Evolutionary conservation across 2,888 invertebrate species (phyloP).

Genomic region (Lasius platythorax): DNA sequence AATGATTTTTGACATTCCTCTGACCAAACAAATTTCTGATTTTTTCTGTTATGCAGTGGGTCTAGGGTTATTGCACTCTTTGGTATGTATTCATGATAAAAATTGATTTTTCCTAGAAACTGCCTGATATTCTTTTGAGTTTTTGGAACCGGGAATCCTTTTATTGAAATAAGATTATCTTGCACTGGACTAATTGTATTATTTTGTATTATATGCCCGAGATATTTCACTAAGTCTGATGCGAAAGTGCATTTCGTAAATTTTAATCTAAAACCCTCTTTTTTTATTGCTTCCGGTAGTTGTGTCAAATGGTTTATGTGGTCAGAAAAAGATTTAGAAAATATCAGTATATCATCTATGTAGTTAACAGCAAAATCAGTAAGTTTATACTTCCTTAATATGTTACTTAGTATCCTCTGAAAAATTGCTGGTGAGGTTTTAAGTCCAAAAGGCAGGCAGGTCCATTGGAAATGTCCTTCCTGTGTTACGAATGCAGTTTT

Average conservation of each 20-base stretch:
- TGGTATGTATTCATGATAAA: constrained; percentile 58
- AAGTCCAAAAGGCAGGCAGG: constrained; percentile 26
- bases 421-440: constrained; percentile 18
- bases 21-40: constrained; percentile 66
- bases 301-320: no score
- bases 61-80: constrained; percentile 55
- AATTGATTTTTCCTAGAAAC: constrained; percentile 21
- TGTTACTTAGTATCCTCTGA: constrained; percentile 23
- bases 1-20: constrained; percentile 68
- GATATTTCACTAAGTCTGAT: neutral
- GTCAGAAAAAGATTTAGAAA: constrained; percentile 6
- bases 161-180: constrained; percentile 19
- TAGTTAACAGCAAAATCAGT: constrained; percentile 49
- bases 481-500: constrained; percentile 55
- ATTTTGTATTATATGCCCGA: neutral
- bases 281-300: neutral
- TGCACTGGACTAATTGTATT: neutral
- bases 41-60: constrained; percentile 66
- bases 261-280: neutral
- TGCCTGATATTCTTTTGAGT: constrained; percentile 23
- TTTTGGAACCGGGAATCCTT: constrained; percentile 8
- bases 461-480: constrained; percentile 24
- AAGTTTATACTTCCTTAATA: constrained; percentile 31
- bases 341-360: constrained; percentile 71
- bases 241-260: neutral